phyloP scores from a whole-genome alignment of 2,888 invertebrate genomes.

The Omphaloscelis lunosa region DNA sequence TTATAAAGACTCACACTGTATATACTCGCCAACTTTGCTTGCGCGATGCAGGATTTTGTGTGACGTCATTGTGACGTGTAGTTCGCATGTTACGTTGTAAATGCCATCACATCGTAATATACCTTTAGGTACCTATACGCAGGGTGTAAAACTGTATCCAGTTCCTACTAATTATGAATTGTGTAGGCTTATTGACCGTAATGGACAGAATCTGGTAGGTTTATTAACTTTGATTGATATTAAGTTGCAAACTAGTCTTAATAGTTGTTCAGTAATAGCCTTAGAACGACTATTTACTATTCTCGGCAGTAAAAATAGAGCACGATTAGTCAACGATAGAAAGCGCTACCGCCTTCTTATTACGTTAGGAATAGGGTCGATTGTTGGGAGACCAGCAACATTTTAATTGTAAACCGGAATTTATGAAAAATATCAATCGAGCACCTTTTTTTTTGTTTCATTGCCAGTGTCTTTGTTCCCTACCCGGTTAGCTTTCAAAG shows the following conservation, averaged over 20 bases:
- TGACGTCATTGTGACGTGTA: too few relatives aligned
- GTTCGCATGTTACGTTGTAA: too few relatives aligned
- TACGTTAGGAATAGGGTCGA: too few relatives aligned
- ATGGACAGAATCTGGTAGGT: slow-evolving; percentile 29
- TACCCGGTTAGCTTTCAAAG: too few relatives aligned
- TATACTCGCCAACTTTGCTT: too few relatives aligned
- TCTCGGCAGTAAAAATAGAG: slow-evolving; percentile 21
- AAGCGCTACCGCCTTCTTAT: slow-evolving; percentile 6
- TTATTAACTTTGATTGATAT: slow-evolving; percentile 53
- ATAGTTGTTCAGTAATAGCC: slow-evolving; percentile 46
- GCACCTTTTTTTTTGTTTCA: background rate
- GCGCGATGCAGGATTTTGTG: too few relatives aligned
- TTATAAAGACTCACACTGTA: too few relatives aligned
- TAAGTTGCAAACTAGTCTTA: slow-evolving; percentile 33
- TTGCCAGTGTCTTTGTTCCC: background rate
- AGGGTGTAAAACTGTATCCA: background rate
- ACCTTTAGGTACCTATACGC: background rate
- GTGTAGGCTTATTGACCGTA: slow-evolving; percentile 34
- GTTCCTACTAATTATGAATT: slow-evolving; percentile 31
- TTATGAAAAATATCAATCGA: background rate
- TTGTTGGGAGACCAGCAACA: background rate
- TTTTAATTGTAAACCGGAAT: background rate
- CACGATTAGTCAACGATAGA: background rate
- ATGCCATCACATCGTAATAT: too few relatives aligned
- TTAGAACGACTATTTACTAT: slow-evolving; percentile 38